Evolutionary conservation across 2,797 vertebrate species (phyloP).

Genomic region (Melanotaenia nigrans): DNA sequence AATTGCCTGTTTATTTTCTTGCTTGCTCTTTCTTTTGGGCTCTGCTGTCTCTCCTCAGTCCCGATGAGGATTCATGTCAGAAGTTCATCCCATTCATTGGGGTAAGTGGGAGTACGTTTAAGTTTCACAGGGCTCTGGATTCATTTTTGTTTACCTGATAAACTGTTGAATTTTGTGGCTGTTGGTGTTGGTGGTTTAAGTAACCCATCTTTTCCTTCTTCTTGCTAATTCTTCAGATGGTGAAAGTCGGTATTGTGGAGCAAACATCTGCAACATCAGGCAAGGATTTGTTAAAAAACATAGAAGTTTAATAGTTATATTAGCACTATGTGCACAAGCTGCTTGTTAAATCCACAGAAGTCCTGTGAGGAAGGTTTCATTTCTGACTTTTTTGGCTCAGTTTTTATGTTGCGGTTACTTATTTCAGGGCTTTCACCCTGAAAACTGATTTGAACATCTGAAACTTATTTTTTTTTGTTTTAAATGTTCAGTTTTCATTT

Average conservation of each 20-base stretch:
- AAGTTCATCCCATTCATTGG: slow-evolving; percentile 98
- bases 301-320: neutral
- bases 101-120: slow-evolving; percentile 79
- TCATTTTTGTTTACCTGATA: neutral
- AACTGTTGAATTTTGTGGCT: neutral
- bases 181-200: fast-evolving
- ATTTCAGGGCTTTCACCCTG: no score
- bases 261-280: slow-evolving; percentile 93
- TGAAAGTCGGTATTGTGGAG: slow-evolving; percentile 97
- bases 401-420: neutral
- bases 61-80: slow-evolving; percentile 96
- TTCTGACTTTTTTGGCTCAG: neutral
- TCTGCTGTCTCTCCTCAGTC: slow-evolving; percentile 78
- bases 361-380: neutral
- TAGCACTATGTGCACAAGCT: neutral
- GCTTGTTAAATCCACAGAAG: neutral
- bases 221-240: slow-evolving; percentile 83
- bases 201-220: neutral
- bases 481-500: no score
- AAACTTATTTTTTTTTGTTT: no score
- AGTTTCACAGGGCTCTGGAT: neutral
- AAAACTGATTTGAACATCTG: no score
- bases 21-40: slow-evolving; percentile 5
- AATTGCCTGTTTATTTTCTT: slow-evolving; percentile 3
- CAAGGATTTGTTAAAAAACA: slow-evolving; percentile 50